Percentiles rank a stretch among this genome's conserved stretches.
phyloP scores from a whole-genome alignment of 2,113 vertebrate species.

The Seriola quinqueradiata region DNA sequence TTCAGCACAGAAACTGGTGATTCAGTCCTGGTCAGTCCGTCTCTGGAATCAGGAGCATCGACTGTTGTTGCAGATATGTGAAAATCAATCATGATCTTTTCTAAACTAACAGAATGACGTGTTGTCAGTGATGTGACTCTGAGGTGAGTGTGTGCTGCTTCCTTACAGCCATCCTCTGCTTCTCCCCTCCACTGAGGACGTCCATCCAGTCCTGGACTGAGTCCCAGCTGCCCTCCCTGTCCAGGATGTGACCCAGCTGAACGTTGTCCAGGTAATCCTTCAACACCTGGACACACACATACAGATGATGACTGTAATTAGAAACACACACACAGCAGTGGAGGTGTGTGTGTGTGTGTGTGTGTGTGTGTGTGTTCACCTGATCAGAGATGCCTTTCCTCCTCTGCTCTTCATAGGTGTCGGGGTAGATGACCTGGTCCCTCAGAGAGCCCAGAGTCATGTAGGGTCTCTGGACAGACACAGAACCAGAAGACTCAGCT shows the following conservation, averaged over 20 bases:
- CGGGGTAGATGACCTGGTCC: slow-evolving; percentile 98
- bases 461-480: slow-evolving; percentile 91
- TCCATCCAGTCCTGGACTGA: slow-evolving; percentile 98
- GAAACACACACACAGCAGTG: not conserved
- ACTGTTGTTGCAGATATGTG: no score
- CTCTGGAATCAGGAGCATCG: no score
- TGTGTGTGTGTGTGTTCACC: slow-evolving; percentile 72
- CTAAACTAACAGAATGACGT: no score
- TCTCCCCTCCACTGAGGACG: slow-evolving; percentile 98
- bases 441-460: slow-evolving; percentile 97
- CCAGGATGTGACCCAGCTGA: slow-evolving; percentile 94
- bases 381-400: slow-evolving; percentile 94
- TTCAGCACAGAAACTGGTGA: no score
- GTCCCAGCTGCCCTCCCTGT: slow-evolving; percentile 95
- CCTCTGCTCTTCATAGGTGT: slow-evolving; percentile 92
- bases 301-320: not conserved
- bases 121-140: no score
- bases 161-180: slow-evolving; percentile 98
- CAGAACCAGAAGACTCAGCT: not conserved
- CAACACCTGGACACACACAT: slow-evolving; percentile 86
- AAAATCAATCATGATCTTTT: no score
- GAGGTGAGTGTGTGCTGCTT: not conserved
- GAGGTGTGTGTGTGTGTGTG: no score
- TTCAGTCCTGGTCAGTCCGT: no score
- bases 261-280: slow-evolving; percentile 98